These are phyloP conservation scores for Glossophaga mutica DNA, from an alignment of 2,797 vertebrate species.

Conservation along the genomic window DNA sequence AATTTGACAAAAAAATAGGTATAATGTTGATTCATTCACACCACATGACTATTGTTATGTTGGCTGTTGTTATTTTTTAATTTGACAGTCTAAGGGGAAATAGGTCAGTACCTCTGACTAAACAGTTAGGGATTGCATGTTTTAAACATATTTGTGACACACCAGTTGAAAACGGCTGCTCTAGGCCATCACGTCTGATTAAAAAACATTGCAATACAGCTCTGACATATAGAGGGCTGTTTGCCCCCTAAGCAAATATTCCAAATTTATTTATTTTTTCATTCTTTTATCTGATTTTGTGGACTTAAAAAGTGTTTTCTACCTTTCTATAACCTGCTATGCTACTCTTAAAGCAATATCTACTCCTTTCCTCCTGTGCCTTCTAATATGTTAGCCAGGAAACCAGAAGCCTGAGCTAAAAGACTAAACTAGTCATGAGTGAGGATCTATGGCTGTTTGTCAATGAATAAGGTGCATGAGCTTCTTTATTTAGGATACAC, in stretches of 20 bases:
- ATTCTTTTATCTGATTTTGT: background rate
- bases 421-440: background rate
- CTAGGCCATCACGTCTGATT: background rate
- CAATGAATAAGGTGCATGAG: background rate
- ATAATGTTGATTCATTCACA: background rate
- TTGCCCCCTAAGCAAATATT: background rate
- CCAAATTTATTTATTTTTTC: slow-evolving; percentile 1
- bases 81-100: background rate
- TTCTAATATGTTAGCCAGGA: background rate
- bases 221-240: background rate
- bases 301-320: background rate
- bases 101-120: background rate
- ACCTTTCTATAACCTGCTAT: background rate
- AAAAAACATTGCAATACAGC: background rate
- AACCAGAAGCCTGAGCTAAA: background rate
- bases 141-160: background rate
- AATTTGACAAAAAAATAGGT: background rate
- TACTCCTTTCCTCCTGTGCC: background rate
- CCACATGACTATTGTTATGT: background rate
- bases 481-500: background rate
- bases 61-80: background rate
- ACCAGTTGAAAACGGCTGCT: background rate
- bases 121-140: background rate
- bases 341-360: background rate
- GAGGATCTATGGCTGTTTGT: background rate